Conservation (phyloP, 2,888 invertebrate genomes). For the Syrista parreyssii region DNA sequence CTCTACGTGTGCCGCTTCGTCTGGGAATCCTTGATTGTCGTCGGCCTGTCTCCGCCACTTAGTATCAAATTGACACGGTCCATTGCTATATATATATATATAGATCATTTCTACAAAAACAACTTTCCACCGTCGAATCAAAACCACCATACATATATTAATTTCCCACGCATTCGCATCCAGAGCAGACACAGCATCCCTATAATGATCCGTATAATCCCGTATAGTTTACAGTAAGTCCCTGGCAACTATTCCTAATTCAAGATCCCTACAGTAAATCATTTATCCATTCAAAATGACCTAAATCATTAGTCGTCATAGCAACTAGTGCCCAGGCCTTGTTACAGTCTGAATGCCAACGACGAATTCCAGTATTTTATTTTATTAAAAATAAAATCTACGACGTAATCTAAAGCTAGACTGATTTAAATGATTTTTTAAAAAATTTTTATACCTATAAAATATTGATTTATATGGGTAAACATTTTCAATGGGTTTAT, state of each 20-base stretch:
- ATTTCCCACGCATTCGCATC: neutral
- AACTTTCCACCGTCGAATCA: neutral
- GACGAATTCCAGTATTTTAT: neutral
- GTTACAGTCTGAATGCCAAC: neutral
- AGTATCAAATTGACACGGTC: neutral
- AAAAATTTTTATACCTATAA: neutral
- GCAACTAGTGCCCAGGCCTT: neutral
- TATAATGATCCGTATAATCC: neutral
- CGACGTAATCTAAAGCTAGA: neutral
- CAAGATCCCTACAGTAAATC: neutral
- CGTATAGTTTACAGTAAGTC: neutral
- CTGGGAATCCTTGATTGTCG: constrained; percentile 5
- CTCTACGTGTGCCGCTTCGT: neutral
- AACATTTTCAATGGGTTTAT: neutral
- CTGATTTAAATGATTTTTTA: neutral
- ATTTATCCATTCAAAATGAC: neutral
- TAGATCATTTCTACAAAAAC: neutral
- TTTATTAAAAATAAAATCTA: neutral
- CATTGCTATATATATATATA: constrained; percentile 6
- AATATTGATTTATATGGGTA: no score
- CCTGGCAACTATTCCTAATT: neutral
- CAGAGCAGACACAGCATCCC: neutral
- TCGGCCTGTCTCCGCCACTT: constrained; percentile 2
- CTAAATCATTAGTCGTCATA: neutral
- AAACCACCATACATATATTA: neutral